A percentile compares a stretch with the other conserved stretches of the same genome.
Conservation (phyloP, 2,797 vertebrate genomes). For the Ambastaia sidthimunki region DNA sequence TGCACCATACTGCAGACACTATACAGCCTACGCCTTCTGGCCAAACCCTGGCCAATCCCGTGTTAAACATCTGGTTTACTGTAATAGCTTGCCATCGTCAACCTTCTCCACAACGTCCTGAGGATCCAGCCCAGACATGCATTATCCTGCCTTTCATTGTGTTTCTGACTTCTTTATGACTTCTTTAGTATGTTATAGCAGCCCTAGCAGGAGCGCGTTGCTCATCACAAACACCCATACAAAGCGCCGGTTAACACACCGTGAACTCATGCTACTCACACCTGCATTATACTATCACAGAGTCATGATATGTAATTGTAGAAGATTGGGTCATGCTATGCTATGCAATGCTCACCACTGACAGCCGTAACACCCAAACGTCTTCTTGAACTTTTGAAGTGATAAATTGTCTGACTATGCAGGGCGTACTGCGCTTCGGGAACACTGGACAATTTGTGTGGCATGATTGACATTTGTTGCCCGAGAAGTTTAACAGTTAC, state of each 20-base stretch:
- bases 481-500: slow-evolving; percentile 8
- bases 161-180: slow-evolving; percentile 26
- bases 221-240: slow-evolving; percentile 32
- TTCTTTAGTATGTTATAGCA: not conserved
- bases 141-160: slow-evolving; percentile 15
- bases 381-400: slow-evolving; percentile 2
- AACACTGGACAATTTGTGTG: not conserved
- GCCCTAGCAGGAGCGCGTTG: slow-evolving; percentile 13
- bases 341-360: not conserved
- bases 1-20: slow-evolving; percentile 1
- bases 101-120: slow-evolving; percentile 37
- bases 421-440: not conserved
- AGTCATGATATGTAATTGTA: slow-evolving; percentile 22
- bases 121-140: slow-evolving; percentile 48
- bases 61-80: slow-evolving; percentile 36
- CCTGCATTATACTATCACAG: slow-evolving; percentile 13
- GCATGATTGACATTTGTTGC: not conserved
- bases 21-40: not conserved
- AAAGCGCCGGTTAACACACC: slow-evolving; percentile 28
- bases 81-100: slow-evolving; percentile 27
- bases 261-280: slow-evolving; percentile 46
- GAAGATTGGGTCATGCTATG: not conserved
- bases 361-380: not conserved
- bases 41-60: slow-evolving; percentile 20
- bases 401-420: slow-evolving; percentile 25